Base-by-base conservation (phyloP, 2,888 invertebrate species). In the Gastrophysa polygoni region DNA sequence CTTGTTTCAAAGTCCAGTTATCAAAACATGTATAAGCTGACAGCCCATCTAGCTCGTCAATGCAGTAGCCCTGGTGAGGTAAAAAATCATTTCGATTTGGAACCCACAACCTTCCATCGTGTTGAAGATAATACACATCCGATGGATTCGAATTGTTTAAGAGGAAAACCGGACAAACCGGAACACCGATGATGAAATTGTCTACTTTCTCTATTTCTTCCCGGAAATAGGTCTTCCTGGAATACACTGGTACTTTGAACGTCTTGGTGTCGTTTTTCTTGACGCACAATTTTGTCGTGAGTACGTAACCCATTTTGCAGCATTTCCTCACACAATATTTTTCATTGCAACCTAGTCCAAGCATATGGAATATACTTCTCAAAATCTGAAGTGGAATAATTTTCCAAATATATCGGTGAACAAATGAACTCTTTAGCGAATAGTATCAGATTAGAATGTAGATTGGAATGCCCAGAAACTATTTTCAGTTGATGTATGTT, bases 51-150 rank as follows among this genome's bases (percentile, higher is more conserved):
- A 56, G 7, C 46, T 68, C 65, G 20, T 73, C 72, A n/a, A 73
- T 21, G 52, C 73, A 73, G 47, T 71, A 73, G 11, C 51, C 17
- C 34, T 65, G 59, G n/a, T 67, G 70, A 1, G 32, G 16, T 34
- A 61, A 68, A 7, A 57, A 48, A 11, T 17, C 6, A 6, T 57
- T 57, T 21, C 58, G 63, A 17, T 8, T 17, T 1, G 72, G 71
- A 7, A 73, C 54, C 68, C 69, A 72, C 32, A 74, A 43, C 7
- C 16, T 24, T 24, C 74, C 73, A 52, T 71, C 59, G 54, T 68
- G 63, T 59, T 75, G 75, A 1, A 71, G 28, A 43, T 68, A 73
- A 67, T 68, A 74, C n/a, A 56, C 49, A 38, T 73, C 71, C 14
- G 32, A 49, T 1, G 59, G 47, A 44, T 49, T 21, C 10, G 55